Percentiles rank a stretch among this genome's conserved stretches.
Evolutionary conservation across 2,888 invertebrate species (phyloP).

Genomic region (Phanerotoma sp.): DNA sequence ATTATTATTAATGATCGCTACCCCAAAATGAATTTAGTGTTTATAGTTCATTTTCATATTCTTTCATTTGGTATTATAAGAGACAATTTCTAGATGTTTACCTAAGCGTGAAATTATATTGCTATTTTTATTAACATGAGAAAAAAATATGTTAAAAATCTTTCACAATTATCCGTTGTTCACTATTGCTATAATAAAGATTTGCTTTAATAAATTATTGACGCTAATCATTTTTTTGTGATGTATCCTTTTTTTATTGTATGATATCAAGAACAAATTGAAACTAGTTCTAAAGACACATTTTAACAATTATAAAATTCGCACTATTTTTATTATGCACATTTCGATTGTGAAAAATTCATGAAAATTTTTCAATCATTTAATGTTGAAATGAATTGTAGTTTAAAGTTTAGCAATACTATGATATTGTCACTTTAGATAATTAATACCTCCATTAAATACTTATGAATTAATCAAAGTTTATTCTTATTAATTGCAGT

Average conservation of each 20-base stretch:
- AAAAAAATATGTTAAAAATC: slow-evolving; percentile 52
- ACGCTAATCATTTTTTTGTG: slow-evolving; percentile 25
- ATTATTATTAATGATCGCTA: slow-evolving; percentile 26
- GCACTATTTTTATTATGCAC: too few species aligned
- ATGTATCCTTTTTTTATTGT: neutral
- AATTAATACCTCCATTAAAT: too few species aligned
- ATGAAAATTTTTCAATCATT: too few species aligned
- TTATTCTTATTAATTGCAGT: too few species aligned
- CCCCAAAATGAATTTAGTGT: slow-evolving; percentile 10
- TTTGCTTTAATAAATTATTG: slow-evolving; percentile 55
- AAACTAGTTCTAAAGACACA: too few species aligned
- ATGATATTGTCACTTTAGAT: too few species aligned
- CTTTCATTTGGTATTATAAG: slow-evolving; percentile 39
- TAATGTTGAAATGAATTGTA: too few species aligned
- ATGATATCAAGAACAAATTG: neutral
- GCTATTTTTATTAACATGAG: slow-evolving; percentile 54
- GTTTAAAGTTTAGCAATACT: too few species aligned
- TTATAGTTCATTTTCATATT: neutral
- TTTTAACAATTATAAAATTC: too few species aligned
- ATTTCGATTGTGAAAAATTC: too few species aligned
- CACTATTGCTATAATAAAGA: slow-evolving; percentile 57
- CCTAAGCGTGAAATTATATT: slow-evolving; percentile 52
- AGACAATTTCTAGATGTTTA: slow-evolving; percentile 46
- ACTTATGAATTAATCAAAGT: too few species aligned
- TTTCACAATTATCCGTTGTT: slow-evolving; percentile 56